Percentiles rank a stretch among this genome's conserved stretches.
Conservation (phyloP, 2,797 vertebrate genomes). For the Typhlichthys subterraneus region DNA sequence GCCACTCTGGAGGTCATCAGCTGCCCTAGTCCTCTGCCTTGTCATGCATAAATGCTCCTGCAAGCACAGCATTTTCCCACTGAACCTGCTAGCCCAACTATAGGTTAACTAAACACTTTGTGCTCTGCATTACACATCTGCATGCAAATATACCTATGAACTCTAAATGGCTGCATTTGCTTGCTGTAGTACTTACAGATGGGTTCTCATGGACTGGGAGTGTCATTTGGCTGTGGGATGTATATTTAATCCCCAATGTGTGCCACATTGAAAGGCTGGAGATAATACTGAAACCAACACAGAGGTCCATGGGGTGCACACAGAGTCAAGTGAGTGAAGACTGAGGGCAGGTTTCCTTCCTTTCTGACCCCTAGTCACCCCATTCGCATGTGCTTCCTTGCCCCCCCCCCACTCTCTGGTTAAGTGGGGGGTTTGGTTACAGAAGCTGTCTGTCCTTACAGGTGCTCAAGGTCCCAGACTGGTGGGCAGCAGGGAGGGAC, state of each 20-base stretch:
- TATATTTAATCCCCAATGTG: conserved; percentile 34
- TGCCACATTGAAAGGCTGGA: too few species aligned
- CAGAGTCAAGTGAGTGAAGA: neutral
- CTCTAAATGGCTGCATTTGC: conserved; percentile 44
- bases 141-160: conserved; percentile 48
- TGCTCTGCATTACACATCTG: conserved; percentile 44
- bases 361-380: neutral
- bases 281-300: conserved; percentile 22
- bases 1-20: conserved; percentile 33
- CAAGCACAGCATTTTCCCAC: conserved; percentile 38
- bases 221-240: conserved; percentile 22
- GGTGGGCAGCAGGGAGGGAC: conserved; percentile 38
- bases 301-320: neutral
- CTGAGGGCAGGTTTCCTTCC: neutral
- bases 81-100: conserved; percentile 50
- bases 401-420: neutral
- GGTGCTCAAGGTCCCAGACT: conserved; percentile 57
- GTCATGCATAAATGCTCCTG: conserved; percentile 35
- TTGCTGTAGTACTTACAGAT: conserved; percentile 33
- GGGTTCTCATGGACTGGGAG: conserved; percentile 13
- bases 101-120: conserved; percentile 51
- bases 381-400: neutral
- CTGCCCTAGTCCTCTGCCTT: conserved; percentile 7
- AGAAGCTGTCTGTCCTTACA: conserved; percentile 27
- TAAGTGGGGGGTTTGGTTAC: conserved; percentile 38